Percentiles rank a stretch among this genome's conserved stretches.
Conservation (phyloP, 2,797 vertebrate species). For the Chaunax sp. region DNA sequence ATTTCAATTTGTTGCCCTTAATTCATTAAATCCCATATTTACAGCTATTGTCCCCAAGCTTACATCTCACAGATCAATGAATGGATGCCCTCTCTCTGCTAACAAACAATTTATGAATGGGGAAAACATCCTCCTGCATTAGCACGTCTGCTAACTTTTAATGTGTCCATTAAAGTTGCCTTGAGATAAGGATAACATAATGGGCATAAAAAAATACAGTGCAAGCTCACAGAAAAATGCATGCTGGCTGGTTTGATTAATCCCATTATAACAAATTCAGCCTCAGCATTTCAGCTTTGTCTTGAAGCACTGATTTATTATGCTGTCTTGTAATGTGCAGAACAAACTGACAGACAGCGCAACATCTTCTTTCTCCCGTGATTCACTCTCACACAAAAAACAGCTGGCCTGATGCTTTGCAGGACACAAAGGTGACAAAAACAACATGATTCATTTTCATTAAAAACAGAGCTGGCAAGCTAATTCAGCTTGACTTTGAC, state of each 20-base stretch:
- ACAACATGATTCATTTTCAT: conserved; percentile 2
- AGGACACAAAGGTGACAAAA: conserved; percentile 20
- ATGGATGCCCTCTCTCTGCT: conserved; percentile 19
- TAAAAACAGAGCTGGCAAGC: no score
- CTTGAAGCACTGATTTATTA: conserved; percentile 35
- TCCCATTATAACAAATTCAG: conserved; percentile 39
- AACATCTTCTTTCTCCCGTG: conserved; percentile 1
- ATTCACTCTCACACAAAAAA: conserved; percentile 16
- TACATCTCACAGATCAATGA: conserved; percentile 64
- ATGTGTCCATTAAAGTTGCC: conserved; percentile 35
- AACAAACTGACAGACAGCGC: conserved; percentile 55
- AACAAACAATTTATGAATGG: conserved; percentile 26
- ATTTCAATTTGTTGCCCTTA: conserved; percentile 42
- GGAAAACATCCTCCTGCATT: conserved; percentile 23
- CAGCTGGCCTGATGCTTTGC: conserved; percentile 37
- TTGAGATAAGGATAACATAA: conserved; percentile 54
- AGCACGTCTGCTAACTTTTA: conserved; percentile 26
- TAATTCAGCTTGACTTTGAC: conserved; percentile 46
- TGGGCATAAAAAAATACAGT: conserved; percentile 57
- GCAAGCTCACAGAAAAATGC: conserved; percentile 62
- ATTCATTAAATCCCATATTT: conserved; percentile 64
- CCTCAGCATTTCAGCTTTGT: conserved; percentile 40
- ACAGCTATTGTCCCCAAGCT: conserved; percentile 73
- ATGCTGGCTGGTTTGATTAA: conserved; percentile 52
- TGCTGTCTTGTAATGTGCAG: conserved; percentile 57